Percentiles rank a stretch among this genome's conserved stretches.
Conservation (phyloP, 2,797 vertebrate genomes). For the Parotocinclus haroldoi region DNA sequence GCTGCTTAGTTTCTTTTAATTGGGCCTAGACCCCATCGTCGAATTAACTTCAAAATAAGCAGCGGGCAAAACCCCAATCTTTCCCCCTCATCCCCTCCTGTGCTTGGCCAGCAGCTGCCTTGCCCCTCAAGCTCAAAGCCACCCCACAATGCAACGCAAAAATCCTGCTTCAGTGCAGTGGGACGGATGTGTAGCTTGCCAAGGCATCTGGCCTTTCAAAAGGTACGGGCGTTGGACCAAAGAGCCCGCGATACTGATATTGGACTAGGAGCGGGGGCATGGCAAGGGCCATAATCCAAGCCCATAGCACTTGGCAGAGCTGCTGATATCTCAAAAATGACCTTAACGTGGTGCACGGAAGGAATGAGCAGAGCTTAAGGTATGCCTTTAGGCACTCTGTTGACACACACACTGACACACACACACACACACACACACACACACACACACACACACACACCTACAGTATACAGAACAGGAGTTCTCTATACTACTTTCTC, state of each 20-base stretch:
- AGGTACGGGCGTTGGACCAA: constrained; percentile 61
- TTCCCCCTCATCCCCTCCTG: constrained; percentile 32
- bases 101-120: constrained; percentile 49
- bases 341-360: constrained; percentile 27
- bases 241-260: constrained; percentile 56
- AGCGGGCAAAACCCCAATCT: constrained; percentile 36
- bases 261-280: constrained; percentile 47
- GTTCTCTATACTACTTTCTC: too few species aligned
- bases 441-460: too few species aligned
- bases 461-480: too few species aligned
- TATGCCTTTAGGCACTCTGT: constrained; percentile 5
- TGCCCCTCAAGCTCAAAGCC: constrained; percentile 58
- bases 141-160: constrained; percentile 54
- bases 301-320: constrained; percentile 46
- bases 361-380: constrained; percentile 19
- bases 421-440: not conserved
- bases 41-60: constrained; percentile 57
- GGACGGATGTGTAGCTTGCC: constrained; percentile 31
- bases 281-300: constrained; percentile 62
- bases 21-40: constrained; percentile 52
- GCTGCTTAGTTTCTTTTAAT: constrained; percentile 56
- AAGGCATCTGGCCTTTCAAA: constrained; percentile 55
- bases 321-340: constrained; percentile 36
- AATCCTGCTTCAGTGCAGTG: constrained; percentile 47
- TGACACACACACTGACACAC: not conserved